phyloP scores from a whole-genome alignment of 2,113 vertebrate genomes.

The Oreochromis spilurus region DNA sequence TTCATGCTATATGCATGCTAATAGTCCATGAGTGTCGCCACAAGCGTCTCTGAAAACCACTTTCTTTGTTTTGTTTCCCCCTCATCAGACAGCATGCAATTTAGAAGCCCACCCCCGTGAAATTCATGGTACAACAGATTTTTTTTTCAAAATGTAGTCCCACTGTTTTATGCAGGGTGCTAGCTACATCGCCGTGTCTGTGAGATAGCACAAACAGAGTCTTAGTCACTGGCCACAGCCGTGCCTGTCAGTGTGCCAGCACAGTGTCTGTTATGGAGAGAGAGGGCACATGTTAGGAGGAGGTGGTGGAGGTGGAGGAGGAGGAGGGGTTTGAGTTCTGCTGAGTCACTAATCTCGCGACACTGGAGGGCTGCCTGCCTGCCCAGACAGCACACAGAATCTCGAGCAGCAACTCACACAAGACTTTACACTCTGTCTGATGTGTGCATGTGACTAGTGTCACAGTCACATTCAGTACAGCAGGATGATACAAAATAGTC shows the following conservation, averaged over 20 bases:
- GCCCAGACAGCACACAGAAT: background rate
- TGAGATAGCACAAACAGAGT: background rate
- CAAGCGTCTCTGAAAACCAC: background rate
- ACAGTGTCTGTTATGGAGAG: background rate
- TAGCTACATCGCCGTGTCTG: background rate
- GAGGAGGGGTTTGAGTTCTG: background rate
- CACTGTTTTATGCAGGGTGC: background rate
- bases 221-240: constrained; percentile 2
- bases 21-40: background rate
- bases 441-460: background rate
- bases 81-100: background rate
- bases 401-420: background rate
- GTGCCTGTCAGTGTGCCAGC: constrained; percentile 11
- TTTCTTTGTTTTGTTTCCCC: background rate
- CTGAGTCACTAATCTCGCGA: constrained; percentile 45
- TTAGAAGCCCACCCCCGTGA: background rate
- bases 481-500: background rate
- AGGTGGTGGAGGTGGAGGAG: background rate
- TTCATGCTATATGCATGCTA: background rate
- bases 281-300: background rate
- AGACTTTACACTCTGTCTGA: background rate
- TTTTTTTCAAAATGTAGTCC: background rate
- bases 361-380: constrained; percentile 14
- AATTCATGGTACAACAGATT: background rate
- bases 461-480: background rate